Evolutionary conservation across 2,888 invertebrate genomes (phyloP).

Genomic region (Piscicola geometra): DNA sequence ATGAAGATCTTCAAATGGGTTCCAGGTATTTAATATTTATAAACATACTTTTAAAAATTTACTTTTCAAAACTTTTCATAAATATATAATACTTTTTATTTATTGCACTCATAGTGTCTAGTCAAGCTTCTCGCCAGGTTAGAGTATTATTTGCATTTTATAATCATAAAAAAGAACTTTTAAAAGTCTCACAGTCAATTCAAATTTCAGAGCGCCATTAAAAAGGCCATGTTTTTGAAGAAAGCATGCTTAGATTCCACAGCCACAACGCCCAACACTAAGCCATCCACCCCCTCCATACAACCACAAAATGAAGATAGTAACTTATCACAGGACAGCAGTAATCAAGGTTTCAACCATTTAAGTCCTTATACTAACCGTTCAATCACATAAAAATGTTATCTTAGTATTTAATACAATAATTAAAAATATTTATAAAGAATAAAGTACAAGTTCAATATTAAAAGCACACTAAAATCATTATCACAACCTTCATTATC

Average conservation of each 20-base stretch:
- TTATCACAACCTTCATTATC: too few relatives aligned
- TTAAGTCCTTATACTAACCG: neutral
- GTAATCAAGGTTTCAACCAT: slow-evolving; percentile 18
- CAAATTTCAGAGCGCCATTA: slow-evolving; percentile 24
- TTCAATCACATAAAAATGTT: neutral
- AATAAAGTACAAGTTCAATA: too few relatives aligned
- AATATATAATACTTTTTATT: neutral
- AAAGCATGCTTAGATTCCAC: slow-evolving; percentile 17
- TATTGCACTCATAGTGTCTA: slow-evolving; percentile 25
- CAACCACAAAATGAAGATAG: slow-evolving; percentile 38
- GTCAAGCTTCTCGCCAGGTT: slow-evolving; percentile 35
- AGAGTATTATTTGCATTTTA: neutral
- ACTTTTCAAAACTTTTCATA: neutral
- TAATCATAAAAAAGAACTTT: too few relatives aligned
- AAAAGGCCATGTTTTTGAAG: slow-evolving; percentile 31
- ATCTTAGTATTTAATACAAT: too few relatives aligned
- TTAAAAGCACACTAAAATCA: too few relatives aligned
- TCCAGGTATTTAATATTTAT: slow-evolving; percentile 59
- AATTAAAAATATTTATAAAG: too few relatives aligned
- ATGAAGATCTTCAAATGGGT: slow-evolving; percentile 99
- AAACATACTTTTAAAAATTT: neutral
- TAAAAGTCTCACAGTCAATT: too few relatives aligned
- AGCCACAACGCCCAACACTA: neutral
- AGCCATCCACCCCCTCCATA: slow-evolving; percentile 8
- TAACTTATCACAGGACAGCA: slow-evolving; percentile 39